Conservation (phyloP, 2,113 vertebrate species). For the Neogobius melanostomus region DNA sequence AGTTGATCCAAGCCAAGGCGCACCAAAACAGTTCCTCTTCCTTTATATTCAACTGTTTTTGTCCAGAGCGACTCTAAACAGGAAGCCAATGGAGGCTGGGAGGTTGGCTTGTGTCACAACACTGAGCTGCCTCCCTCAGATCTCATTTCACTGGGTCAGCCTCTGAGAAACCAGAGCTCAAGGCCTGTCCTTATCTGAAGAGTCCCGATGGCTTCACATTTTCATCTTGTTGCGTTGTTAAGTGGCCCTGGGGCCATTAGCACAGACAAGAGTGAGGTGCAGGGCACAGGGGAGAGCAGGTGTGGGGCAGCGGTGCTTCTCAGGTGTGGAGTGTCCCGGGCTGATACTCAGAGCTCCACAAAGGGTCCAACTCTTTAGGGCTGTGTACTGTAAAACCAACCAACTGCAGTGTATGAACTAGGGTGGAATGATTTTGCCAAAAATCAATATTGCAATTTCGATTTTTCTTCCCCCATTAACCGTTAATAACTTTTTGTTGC, state of each 20-base stretch:
- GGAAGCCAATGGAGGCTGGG: conserved; percentile 20
- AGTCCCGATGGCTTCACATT: conserved; percentile 25
- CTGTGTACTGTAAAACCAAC: no score
- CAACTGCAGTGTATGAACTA: no score
- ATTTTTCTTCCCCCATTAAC: no score
- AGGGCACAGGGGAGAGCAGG: conserved; percentile 25
- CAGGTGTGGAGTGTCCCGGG: conserved; percentile 39
- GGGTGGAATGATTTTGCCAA: no score
- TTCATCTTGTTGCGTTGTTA: conserved; percentile 38
- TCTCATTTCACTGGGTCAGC: conserved; percentile 38
- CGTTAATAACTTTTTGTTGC: no score
- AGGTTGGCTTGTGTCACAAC: conserved; percentile 23
- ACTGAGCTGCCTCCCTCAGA: conserved; percentile 10
- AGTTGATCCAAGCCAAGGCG: conserved; percentile 3
- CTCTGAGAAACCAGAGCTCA: conserved; percentile 25
- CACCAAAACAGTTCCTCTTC: conserved; percentile 11
- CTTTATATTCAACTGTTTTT: conserved; percentile 15
- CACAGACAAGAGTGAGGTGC: background rate
- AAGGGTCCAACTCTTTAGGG: background rate
- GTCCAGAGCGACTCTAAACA: conserved; percentile 26
- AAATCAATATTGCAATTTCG: no score
- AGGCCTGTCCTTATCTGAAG: conserved; percentile 12
- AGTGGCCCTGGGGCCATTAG: conserved; percentile 38
- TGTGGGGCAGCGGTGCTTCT: conserved; percentile 29
- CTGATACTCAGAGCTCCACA: conserved; percentile 28